Evolutionary conservation across 2,797 vertebrate genomes (phyloP), one percentile per base, ranked within the genome.

Genomic region (Mormyrops boulengeri): DNA sequence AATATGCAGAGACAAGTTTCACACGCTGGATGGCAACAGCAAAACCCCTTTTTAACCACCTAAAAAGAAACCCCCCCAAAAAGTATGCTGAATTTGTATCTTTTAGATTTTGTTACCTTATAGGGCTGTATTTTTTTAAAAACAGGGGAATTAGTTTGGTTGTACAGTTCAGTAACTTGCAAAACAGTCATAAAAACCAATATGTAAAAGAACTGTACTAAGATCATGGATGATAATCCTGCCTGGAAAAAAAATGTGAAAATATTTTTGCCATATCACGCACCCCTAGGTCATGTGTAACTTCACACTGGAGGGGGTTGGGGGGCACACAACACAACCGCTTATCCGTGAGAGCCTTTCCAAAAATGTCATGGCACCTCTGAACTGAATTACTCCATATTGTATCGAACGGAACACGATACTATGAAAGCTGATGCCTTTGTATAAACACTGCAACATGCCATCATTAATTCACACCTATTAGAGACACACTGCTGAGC

Each of bases 391-490:
- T 77, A 41, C 38, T 41, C 34, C 17, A 38, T 7, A 77, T 17
- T 38, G 69, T 77, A 77, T 2, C 6, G 69, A 77, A 41, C 0
- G 69, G 69, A 77, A 77, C 14, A 34, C 0, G 12, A 77, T 77
- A 73, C 69, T 41, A 17, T 38, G 69, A 77, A 77, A 77, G 69
- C 38, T 19, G 69, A 77, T 77, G 69, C 69, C 34, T 77, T 38
- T 41, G 12, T 19, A 77, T 41, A 41, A 41, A 77, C 34, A 14
- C 69, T 19, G 69, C 38, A 19, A 7, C 34, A 41, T 41, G 69
- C 14, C 69, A 77, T 77, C 69, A 77, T 77, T 77, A 77, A 77
- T 77, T 77, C 69, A 77, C 69, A 77, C 34, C 34, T 77, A 77
- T 38, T 41, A 77, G 17, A 17, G 1, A 41, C 1, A 19, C 69